These are phyloP conservation scores for Malurus elegans DNA, from an alignment of 2,113 vertebrate species.

Conservation along the genomic window DNA sequence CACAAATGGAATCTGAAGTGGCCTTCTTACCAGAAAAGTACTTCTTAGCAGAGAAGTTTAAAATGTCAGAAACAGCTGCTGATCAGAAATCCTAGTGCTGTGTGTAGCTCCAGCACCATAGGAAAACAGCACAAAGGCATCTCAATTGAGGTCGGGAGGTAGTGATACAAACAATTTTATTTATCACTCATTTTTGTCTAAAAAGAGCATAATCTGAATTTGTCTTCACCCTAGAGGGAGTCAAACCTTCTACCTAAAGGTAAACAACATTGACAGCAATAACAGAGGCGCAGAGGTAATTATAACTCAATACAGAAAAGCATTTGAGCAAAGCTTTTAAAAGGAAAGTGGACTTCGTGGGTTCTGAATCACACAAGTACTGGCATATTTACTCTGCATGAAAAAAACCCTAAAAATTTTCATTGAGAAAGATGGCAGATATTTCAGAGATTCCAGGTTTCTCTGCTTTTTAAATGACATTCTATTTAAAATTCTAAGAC, in stretches of 20 bases:
- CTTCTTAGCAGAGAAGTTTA: neutral
- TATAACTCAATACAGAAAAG: neutral
- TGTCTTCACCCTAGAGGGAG: neutral
- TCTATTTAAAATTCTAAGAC: neutral
- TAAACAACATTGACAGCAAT: neutral
- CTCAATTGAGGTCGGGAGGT: accelerated
- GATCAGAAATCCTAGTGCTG: neutral
- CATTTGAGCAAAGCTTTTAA: neutral
- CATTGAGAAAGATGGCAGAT: neutral
- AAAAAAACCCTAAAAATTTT: accelerated
- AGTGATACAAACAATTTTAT: neutral
- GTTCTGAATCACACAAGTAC: neutral
- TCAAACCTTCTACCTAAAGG: neutral
- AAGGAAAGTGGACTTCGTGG: neutral
- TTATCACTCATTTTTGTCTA: neutral
- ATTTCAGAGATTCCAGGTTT: neutral
- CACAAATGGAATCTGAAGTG: neutral
- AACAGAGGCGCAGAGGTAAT: neutral
- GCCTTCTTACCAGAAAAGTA: neutral
- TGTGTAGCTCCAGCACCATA: neutral
- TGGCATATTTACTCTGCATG: neutral
- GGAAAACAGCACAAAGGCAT: neutral
- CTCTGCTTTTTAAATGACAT: neutral
- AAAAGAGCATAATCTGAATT: neutral
- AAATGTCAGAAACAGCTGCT: neutral